Evolutionary conservation across 30 jellyfish, hydroid and myxozoan genomes (phyloP).

Genomic region (Sanderia malayensis): DNA sequence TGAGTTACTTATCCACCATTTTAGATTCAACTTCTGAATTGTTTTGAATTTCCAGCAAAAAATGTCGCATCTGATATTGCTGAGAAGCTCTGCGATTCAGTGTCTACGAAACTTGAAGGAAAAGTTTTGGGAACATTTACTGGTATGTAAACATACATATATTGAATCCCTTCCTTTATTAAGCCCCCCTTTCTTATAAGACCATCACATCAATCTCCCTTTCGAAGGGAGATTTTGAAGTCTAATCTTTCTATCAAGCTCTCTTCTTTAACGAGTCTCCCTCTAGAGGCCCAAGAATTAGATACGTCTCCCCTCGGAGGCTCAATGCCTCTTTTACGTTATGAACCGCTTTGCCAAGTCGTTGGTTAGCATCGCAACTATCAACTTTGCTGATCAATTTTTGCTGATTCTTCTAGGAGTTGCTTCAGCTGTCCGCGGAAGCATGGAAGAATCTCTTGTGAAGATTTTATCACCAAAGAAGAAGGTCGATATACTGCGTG

Average conservation of each 20-base stretch:
- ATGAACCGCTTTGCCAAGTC: too few relatives aligned
- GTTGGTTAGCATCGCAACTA: too few relatives aligned
- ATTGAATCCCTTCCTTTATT: not conserved
- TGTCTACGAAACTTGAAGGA: slow-evolving; percentile 88
- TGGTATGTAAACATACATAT: too few relatives aligned
- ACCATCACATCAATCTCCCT: too few relatives aligned
- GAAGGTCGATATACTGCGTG: slow-evolving; percentile 92
- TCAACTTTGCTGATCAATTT: too few relatives aligned
- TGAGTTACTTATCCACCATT: slow-evolving; percentile 8
- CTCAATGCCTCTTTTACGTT: too few relatives aligned
- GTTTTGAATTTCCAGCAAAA: slow-evolving; percentile 64
- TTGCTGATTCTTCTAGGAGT: slow-evolving; percentile 65
- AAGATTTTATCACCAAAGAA: slow-evolving; percentile 93
- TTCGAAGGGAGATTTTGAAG: too few relatives aligned
- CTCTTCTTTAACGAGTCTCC: too few relatives aligned
- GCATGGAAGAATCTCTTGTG: slow-evolving; percentile 96
- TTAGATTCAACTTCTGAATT: not conserved
- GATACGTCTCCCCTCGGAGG: too few relatives aligned
- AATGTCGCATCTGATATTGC: slow-evolving; percentile 99
- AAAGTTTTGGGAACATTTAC: slow-evolving; percentile 95
- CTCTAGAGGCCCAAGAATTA: too few relatives aligned
- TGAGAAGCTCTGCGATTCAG: slow-evolving; percentile 93
- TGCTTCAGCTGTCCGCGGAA: slow-evolving; percentile 85
- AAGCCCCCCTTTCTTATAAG: not conserved
- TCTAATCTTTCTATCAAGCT: too few relatives aligned